Conservation (phyloP, 2,888 invertebrate species). For the Neoascia interrupta region DNA sequence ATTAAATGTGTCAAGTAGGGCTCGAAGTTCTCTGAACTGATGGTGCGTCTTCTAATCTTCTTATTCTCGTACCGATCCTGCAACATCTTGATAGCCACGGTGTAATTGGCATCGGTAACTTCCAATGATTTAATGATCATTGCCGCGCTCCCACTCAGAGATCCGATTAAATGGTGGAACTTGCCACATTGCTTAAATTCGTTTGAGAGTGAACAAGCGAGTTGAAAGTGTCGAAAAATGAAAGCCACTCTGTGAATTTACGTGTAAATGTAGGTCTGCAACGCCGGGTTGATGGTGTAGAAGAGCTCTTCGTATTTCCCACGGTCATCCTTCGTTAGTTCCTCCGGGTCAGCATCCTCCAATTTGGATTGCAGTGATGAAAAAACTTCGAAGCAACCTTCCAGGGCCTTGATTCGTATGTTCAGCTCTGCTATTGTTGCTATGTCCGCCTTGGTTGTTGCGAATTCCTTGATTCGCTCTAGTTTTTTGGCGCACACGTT, state of each 20-base stretch:
- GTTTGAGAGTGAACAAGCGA: too few species aligned
- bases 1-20: not conserved
- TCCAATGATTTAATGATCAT: not conserved
- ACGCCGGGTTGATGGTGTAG: too few species aligned
- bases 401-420: too few species aligned
- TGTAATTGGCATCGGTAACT: constrained; percentile 2
- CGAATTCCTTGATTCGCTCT: too few species aligned
- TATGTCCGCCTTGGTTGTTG: too few species aligned
- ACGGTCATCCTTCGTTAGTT: too few species aligned
- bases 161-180: not conserved
- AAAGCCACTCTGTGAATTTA: not conserved
- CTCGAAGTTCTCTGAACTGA: not conserved
- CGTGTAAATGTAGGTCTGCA: not conserved
- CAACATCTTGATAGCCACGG: not conserved
- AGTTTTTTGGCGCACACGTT: too few species aligned
- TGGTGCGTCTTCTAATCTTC: not conserved
- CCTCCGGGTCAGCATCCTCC: too few species aligned
- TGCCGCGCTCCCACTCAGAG: not conserved
- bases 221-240: not conserved
- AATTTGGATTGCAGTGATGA: too few species aligned
- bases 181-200: constrained; percentile 8
- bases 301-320: too few species aligned
- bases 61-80: not conserved
- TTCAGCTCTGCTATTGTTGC: too few species aligned
- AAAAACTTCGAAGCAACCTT: too few species aligned